Evolutionary conservation across 2,888 invertebrate species (phyloP).

Genomic region (Lasioglossum malachurum): DNA sequence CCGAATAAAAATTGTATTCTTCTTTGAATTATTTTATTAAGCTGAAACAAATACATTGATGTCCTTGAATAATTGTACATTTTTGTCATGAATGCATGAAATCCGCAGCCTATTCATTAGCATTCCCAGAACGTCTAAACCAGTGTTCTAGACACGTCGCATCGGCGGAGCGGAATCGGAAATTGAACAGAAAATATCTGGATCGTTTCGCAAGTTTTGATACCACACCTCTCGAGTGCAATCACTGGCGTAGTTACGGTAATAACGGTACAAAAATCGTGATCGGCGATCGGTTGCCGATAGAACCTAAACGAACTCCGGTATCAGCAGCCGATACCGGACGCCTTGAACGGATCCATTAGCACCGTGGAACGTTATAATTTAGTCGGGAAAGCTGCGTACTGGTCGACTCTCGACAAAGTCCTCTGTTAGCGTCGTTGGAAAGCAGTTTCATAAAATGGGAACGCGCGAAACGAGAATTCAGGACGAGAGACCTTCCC

Average conservation of each 20-base stretch:
- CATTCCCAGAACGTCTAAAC: neutral
- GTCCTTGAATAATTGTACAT: too few species aligned
- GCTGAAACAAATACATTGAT: too few species aligned
- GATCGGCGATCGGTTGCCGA: neutral
- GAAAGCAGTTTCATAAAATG: conserved; percentile 49
- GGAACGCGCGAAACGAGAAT: conserved; percentile 60
- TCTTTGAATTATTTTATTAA: too few species aligned
- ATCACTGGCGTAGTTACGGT: neutral
- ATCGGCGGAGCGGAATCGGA: neutral
- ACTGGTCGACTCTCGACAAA: neutral
- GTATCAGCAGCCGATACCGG: neutral
- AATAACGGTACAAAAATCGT: neutral
- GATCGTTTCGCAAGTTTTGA: neutral
- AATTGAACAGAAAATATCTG: neutral
- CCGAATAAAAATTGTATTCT: too few species aligned
- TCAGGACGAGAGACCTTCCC: conserved; percentile 31
- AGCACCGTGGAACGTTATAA: neutral
- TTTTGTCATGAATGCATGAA: too few species aligned
- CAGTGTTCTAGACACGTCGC: neutral
- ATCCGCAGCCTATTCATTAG: neutral
- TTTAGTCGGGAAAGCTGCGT: neutral
- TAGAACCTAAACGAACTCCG: neutral
- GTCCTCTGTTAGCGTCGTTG: conserved; percentile 21
- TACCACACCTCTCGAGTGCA: neutral
- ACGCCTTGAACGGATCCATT: neutral